A percentile compares a stretch with the other conserved stretches of the same genome.
Conservation (phyloP, 2,797 vertebrate genomes). For the Pelochelys cantorii region DNA sequence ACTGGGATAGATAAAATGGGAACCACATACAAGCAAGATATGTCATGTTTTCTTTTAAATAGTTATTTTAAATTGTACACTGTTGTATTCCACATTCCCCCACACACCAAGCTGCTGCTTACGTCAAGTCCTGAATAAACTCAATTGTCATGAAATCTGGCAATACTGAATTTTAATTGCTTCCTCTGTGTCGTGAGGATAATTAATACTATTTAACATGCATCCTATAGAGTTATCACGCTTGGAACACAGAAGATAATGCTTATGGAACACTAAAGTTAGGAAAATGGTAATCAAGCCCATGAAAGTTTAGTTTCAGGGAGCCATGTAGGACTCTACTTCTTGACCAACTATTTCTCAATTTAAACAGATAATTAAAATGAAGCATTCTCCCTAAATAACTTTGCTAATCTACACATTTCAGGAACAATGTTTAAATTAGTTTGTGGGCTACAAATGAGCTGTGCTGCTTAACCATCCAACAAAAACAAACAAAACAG, state of each 20-base stretch:
- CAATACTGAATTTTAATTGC: not conserved
- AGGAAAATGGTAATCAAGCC: not conserved
- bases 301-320: not conserved
- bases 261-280: not conserved
- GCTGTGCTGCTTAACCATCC: not conserved
- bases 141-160: not conserved
- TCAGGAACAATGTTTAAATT: slow-evolving; percentile 10
- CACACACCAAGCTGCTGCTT: not conserved
- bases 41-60: not conserved
- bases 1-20: not conserved
- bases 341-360: too few relatives aligned
- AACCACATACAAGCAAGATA: not conserved
- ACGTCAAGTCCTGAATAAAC: not conserved
- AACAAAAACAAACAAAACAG: not conserved
- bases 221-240: not conserved
- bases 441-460: not conserved
- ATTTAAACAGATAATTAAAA: not conserved
- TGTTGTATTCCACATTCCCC: too few relatives aligned
- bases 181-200: not conserved
- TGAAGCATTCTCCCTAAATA: not conserved
- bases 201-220: rapidly evolving
- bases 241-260: not conserved
- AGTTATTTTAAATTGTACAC: not conserved
- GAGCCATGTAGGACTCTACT: not conserved
- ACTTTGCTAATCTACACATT: not conserved